Percentiles rank a stretch among this genome's conserved stretches.
Conservation (phyloP, 2,797 vertebrate genomes). For the Hippoglossus hippoglossus region DNA sequence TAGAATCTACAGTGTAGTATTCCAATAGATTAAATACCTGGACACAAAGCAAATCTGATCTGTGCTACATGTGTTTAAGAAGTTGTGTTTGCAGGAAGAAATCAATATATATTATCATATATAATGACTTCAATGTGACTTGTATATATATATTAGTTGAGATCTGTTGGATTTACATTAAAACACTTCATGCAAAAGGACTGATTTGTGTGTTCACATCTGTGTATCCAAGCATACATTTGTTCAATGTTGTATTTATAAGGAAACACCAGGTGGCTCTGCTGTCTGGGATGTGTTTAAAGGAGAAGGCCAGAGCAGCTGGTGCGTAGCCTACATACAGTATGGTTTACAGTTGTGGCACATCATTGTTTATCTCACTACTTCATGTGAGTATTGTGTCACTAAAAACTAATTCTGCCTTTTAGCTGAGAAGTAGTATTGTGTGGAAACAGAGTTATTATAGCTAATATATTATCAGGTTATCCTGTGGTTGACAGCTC, state of each 20-base stretch:
- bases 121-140: neutral
- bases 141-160: conserved; percentile 6
- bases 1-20: no score
- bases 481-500: neutral
- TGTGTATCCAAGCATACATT: neutral
- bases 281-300: no score
- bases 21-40: no score
- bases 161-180: conserved; percentile 78
- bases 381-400: neutral
- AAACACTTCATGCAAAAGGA: conserved; percentile 41
- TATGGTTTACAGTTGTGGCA: no score
- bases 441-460: neutral
- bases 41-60: no score
- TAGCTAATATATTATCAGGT: neutral
- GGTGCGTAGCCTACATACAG: neutral
- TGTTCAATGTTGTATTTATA: neutral
- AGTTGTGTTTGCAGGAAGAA: no score
- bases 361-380: no score
- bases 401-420: no score
- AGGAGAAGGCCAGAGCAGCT: no score
- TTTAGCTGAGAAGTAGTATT: neutral
- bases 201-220: neutral
- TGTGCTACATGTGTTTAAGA: no score
- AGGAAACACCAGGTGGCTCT: neutral
- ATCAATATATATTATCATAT: neutral